Conservation (phyloP, 2,797 vertebrate genomes). For the Syngnathus rostellatus region DNA sequence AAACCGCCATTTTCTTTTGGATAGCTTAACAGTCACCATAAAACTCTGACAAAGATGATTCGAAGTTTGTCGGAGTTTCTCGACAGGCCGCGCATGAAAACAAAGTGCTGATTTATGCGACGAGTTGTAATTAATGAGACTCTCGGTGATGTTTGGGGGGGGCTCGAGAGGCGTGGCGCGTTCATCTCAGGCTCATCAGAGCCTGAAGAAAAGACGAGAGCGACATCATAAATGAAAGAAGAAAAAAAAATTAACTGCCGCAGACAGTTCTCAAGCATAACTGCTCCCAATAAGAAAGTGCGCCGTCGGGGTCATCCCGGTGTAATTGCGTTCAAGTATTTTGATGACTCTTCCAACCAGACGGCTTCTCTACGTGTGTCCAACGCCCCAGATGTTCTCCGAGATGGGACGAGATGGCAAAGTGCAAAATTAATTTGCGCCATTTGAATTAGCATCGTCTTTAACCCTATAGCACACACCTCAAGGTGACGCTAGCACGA, state of each 20-base stretch:
- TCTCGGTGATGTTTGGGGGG: conserved; percentile 47
- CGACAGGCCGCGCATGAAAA: not conserved
- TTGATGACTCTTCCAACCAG: conserved; percentile 77
- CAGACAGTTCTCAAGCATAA: conserved; percentile 17
- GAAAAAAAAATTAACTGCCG: conserved; percentile 35
- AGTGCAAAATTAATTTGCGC: conserved; percentile 91
- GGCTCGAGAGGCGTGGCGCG: conserved; percentile 44
- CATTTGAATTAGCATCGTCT: conserved; percentile 97
- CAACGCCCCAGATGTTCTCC: conserved; percentile 80
- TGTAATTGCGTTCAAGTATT: conserved; percentile 81
- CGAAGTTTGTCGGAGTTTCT: not conserved
- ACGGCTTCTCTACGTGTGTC: conserved; percentile 64
- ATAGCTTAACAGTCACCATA: not conserved
- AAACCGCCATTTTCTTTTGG: too few species aligned
- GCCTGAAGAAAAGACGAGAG: conserved; percentile 6
- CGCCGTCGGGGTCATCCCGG: conserved; percentile 79
- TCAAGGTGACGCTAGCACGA: conserved; percentile 83
- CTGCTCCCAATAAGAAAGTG: conserved; percentile 79
- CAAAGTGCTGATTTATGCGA: conserved; percentile 26
- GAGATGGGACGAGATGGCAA: conserved; percentile 90
- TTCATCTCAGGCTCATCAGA: conserved; percentile 34
- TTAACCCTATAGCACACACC: conserved; percentile 92
- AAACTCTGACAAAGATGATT: not conserved
- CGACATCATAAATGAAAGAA: conserved; percentile 20
- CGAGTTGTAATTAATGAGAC: conserved; percentile 68